Evolutionary conservation across 2,888 invertebrate genomes (phyloP), one percentile per base, ranked within the genome.

Genomic region (Heliconius ismenius): DNA sequence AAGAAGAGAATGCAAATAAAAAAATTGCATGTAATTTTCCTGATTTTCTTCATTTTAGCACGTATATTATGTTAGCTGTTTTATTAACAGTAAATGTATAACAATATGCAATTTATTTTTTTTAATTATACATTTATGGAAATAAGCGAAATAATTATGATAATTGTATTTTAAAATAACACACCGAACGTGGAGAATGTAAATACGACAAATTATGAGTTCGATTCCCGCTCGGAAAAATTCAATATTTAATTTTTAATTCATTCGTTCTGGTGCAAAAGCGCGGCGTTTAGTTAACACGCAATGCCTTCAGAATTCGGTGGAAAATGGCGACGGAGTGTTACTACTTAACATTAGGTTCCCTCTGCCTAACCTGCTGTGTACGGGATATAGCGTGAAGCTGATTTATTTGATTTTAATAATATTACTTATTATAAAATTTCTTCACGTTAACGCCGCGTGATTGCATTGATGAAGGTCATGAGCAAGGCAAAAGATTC

Each of bases 401-500:
- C 6, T 49, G 4, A 4, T 43, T 43, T 43, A 43, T 15, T 43
- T 43, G 7, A 2, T 49, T 49, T 49, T 21, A 49, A 21, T 49
- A 49, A 21, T 49, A 49, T 6, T 65, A 39, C 1, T 39, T 39
- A 65, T 39, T 15, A 65, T 21, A 65, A 39, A 11, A 24, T 39
- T 36, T 65, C 18, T 65, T 65, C 65, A 65, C 39, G 65, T 65
- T 24, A 65, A 11, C 65, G 6, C 39, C 24, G 65, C 65, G 24
- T 65, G 65, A 11, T 39, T 39, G 7, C n/a, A 4, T n/a, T 65
- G 65, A 65, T 65, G 39, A 65, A 65, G 65, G 36, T 24, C 39
- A 39, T 39, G 39, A 65, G n/a, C 39, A 65, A 65, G 65, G 65
- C 39, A 39, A 65, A 39, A 7, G 65, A 65, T n/a, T 39, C n/a